Evolutionary conservation across 2,888 invertebrate species (phyloP).

Genomic region (Campoletis raptor): DNA sequence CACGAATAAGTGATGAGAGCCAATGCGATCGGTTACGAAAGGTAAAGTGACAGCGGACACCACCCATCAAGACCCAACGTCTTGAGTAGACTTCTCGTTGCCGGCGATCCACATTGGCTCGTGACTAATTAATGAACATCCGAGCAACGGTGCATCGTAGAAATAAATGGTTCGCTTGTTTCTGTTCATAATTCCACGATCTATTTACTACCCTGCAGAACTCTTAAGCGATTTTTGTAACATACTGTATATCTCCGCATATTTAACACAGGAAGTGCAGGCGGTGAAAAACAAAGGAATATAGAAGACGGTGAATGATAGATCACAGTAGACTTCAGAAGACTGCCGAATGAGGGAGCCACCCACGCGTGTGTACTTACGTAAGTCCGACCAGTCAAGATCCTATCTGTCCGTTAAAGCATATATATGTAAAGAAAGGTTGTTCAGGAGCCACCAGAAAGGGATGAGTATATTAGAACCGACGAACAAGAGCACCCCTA

Average conservation of each 20-base stretch:
- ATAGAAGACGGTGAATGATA: conserved; percentile 51
- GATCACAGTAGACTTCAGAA: conserved; percentile 46
- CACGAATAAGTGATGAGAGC: not conserved
- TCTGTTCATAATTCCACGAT: not conserved
- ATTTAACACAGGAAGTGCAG: not conserved
- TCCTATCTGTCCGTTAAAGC: conserved; percentile 47
- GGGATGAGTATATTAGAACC: conserved; percentile 79
- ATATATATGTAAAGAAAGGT: conserved; percentile 28
- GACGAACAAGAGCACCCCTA: conserved; percentile 61
- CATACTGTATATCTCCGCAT: not conserved
- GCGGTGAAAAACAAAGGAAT: conserved; percentile 60
- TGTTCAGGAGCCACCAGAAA: conserved; percentile 38
- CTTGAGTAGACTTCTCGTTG: not conserved
- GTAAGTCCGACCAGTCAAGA: conserved; percentile 32
- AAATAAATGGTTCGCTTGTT: not conserved
- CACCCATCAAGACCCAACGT: not conserved
- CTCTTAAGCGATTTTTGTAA: not conserved
- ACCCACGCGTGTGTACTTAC: conserved; percentile 8
- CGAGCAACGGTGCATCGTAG: not conserved
- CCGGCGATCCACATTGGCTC: not conserved
- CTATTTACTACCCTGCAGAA: not conserved
- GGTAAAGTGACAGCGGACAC: no score
- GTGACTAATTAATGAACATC: not conserved
- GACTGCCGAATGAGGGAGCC: conserved; percentile 12
- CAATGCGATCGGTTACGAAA: not conserved